Evolutionary conservation across 2,797 vertebrate species (phyloP).

Genomic region (Urosaurus nigricauda): DNA sequence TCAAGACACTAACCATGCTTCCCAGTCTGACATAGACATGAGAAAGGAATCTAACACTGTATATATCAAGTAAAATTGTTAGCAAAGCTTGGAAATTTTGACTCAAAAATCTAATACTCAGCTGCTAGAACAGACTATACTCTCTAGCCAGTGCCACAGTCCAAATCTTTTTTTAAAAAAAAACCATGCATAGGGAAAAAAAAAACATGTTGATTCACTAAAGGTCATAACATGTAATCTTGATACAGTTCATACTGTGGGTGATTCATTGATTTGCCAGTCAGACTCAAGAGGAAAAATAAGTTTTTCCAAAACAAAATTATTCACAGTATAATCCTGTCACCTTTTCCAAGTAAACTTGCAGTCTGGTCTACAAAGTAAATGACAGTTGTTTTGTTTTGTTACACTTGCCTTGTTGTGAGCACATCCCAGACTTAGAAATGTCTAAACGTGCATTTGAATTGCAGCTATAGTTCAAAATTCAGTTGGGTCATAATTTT

Average conservation of each 20-base stretch:
- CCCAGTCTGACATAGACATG: background rate
- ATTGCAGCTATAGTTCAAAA: background rate
- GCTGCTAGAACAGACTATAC: slow-evolving; percentile 13
- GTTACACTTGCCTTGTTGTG: background rate
- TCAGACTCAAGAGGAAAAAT: background rate
- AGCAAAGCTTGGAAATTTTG: slow-evolving; percentile 24
- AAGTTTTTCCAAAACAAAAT: slow-evolving; percentile 12
- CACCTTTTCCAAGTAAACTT: background rate
- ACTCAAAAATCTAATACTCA: background rate
- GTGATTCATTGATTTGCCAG: slow-evolving; percentile 15
- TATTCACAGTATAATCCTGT: slow-evolving; percentile 5
- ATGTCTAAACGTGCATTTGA: background rate
- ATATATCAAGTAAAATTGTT: background rate
- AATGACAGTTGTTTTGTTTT: background rate
- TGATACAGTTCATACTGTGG: slow-evolving; percentile 18
- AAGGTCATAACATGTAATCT: slow-evolving; percentile 27
- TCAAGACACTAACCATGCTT: background rate
- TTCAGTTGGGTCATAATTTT: background rate
- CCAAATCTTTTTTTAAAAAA: background rate
- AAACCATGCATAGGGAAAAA: background rate
- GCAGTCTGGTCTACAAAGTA: background rate
- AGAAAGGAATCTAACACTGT: background rate
- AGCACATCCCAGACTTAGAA: background rate
- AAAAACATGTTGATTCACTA: background rate
- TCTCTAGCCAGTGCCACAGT: background rate